Evolutionary conservation across 2,113 vertebrate genomes (phyloP).

Genomic region (Coturnix japonica): DNA sequence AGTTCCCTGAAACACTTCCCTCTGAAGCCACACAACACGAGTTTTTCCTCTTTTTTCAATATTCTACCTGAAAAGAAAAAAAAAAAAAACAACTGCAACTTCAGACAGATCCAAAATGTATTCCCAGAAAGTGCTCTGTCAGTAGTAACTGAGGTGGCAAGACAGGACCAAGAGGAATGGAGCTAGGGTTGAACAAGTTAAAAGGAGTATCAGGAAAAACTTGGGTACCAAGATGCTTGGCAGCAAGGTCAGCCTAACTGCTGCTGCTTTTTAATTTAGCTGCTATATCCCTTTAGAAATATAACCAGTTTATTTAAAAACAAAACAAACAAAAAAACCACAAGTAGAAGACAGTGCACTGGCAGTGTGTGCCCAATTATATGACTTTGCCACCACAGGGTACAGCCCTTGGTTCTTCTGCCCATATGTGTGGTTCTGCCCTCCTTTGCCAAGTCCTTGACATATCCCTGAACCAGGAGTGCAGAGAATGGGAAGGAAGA

Average conservation of each 20-base stretch:
- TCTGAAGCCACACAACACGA: background rate
- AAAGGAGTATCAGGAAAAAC: background rate
- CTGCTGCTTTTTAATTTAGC: background rate
- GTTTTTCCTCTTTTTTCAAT: background rate
- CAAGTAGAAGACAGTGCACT: background rate
- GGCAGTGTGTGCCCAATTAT: background rate
- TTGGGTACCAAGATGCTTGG: background rate
- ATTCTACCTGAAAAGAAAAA: background rate
- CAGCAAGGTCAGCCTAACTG: background rate
- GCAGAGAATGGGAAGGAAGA: fast-evolving
- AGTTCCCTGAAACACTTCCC: background rate
- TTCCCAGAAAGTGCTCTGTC: background rate
- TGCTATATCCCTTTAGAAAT: background rate
- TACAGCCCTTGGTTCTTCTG: background rate
- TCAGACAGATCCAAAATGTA: background rate
- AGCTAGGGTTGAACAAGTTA: background rate
- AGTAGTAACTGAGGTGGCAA: background rate
- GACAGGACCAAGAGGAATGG: background rate
- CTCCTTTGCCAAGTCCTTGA: background rate
- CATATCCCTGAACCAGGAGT: background rate
- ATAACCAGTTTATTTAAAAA: background rate
- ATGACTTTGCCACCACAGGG: background rate
- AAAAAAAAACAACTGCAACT: background rate
- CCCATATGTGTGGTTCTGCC: background rate
- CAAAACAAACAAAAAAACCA: background rate